Percentiles rank a stretch among this genome's conserved stretches.
Conservation (phyloP, 2,113 vertebrate species). For the Ptychochromis oligacanthus region DNA sequence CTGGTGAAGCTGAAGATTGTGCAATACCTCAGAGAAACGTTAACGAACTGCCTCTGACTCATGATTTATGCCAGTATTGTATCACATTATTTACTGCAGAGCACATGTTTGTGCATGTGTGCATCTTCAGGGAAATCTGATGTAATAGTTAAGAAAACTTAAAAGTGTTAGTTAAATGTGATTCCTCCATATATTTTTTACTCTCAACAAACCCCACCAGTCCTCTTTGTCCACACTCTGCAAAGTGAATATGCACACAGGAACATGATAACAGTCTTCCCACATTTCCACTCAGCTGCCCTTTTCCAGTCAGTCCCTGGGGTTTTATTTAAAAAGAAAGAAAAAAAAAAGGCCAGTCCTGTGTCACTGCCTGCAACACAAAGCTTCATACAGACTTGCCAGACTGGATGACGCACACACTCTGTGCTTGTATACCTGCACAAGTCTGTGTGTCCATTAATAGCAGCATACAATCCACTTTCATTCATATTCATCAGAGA, state of each 20-base stretch:
- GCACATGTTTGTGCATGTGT: slow-evolving; percentile 9
- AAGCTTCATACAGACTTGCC: slow-evolving; percentile 41
- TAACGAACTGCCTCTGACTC: not conserved
- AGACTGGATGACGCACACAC: slow-evolving; percentile 37
- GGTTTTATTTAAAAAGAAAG: not conserved
- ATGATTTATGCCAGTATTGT: not conserved
- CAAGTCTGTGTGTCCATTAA: slow-evolving; percentile 1
- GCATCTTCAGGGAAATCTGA: not conserved
- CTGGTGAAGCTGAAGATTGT: slow-evolving; percentile 1
- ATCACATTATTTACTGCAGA: not conserved
- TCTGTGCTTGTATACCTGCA: not conserved
- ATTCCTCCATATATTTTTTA: not conserved
- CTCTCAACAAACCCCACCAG: not conserved
- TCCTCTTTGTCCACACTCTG: not conserved
- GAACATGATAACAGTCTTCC: slow-evolving; percentile 23
- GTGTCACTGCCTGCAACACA: slow-evolving; percentile 15
- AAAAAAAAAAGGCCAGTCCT: not conserved
- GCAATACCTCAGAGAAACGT: not conserved
- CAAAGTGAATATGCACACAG: not conserved
- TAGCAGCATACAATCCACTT: slow-evolving; percentile 13
- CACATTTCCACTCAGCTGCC: slow-evolving; percentile 1
- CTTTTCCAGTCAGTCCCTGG: not conserved
- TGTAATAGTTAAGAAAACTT: not conserved
- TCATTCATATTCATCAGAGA: slow-evolving; percentile 27
- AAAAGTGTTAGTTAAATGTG: not conserved